Evolutionary conservation across 2,113 vertebrate genomes (phyloP), one percentile per base, ranked within the genome.

Genomic region (Mirounga angustirostris): DNA sequence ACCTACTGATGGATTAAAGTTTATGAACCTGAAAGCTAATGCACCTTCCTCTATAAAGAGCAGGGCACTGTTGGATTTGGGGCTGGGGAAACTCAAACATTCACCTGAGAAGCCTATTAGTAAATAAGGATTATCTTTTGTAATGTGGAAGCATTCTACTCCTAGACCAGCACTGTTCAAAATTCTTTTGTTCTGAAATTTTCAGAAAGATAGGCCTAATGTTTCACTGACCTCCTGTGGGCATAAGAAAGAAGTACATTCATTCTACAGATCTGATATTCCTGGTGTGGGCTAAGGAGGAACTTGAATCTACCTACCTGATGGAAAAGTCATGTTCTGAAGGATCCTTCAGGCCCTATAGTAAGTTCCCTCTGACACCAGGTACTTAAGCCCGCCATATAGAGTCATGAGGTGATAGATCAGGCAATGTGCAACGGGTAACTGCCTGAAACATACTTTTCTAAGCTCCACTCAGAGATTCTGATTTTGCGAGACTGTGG

Each of bases 191-290:
- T 99, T 98, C 97, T 69, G 5, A 76, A 63, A 84, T 93, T 74
- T 76, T 50, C 58, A 46, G 4, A 11, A 11, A 80, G 46, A 96
- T 40, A 95, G 97, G 58, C 83, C 74, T 98, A 95, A 97, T 98
- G 97, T 94, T 98, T 97, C 98, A 98, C 98, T 99, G 99, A 98
- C 99, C 98, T 99, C 99, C 98, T 98, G 99, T 96, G 99, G 98
- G 92, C n/a, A 96, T 16, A 18, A 1, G 14, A 6, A 80, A 96
- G 76, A 98, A 98, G 84, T 90, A 43, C 96, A 95, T 52, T 73
- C 43, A 5, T 30, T 59, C 26, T 0, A n/a, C 3, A 26, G 54
- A 81, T 83, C 36, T 9, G 7, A 5, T 19, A 91, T 76, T 96
- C 46, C 58, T 21, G 36, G 36, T 0, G 2, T 80, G 73, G 11